Percentiles rank a stretch among this genome's conserved stretches.
Conservation (phyloP, 2,888 invertebrate genomes). For the Hydrotaea diabolus region DNA sequence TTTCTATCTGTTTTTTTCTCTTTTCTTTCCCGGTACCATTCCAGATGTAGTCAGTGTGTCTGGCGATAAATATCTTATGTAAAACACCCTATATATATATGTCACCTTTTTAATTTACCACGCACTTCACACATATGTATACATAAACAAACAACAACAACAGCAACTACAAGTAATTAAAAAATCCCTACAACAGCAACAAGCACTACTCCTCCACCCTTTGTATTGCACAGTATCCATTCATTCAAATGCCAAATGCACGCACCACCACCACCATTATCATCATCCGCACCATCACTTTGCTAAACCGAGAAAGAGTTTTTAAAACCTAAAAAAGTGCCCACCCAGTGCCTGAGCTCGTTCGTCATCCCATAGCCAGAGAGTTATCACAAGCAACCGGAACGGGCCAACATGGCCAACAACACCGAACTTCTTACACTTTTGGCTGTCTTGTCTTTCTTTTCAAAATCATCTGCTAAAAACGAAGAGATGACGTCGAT, state of each 20-base stretch:
- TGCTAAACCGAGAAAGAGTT: neutral
- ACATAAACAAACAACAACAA: constrained; percentile 27
- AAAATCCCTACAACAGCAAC: too few species aligned
- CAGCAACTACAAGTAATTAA: constrained; percentile 25
- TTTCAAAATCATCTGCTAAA: neutral
- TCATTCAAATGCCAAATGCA: neutral
- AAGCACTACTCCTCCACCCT: neutral
- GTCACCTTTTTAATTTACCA: constrained; percentile 61
- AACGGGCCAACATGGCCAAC: too few species aligned
- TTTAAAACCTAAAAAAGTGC: neutral
- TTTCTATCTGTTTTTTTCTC: constrained; percentile 69
- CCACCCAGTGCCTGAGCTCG: too few species aligned
- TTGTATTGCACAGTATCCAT: constrained; percentile 11
- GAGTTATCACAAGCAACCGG: too few species aligned
- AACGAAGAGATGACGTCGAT: neutral
- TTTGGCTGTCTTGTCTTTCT: neutral
- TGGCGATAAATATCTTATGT: constrained; percentile 86
- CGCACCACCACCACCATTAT: constrained; percentile 5
- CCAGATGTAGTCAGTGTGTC: constrained; percentile 94
- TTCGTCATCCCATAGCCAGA: too few species aligned
- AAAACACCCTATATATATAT: constrained; percentile 59
- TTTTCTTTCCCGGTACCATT: constrained; percentile 69
- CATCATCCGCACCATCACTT: constrained; percentile 24
- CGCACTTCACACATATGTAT: constrained; percentile 59
- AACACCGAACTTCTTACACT: too few species aligned